Conservation (phyloP, 2,888 invertebrate species). For the Diplazon laetatorius region DNA sequence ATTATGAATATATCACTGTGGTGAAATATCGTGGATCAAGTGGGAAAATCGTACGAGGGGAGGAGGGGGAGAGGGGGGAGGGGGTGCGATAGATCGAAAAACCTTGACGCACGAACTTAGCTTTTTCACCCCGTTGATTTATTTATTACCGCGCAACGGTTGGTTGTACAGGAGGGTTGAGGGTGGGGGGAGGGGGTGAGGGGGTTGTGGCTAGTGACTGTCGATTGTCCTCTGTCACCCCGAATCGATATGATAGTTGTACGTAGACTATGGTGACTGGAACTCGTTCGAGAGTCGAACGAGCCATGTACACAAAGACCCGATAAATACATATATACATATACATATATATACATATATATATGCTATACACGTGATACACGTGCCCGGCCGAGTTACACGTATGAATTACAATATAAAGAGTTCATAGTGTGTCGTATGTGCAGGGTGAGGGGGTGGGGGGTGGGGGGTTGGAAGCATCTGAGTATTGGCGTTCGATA, state of each 20-base stretch:
- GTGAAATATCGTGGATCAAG: constrained; percentile 36
- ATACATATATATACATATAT: too few relatives aligned
- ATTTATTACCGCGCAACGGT: constrained; percentile 70
- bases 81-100: constrained; percentile 73
- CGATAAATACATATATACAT: too few relatives aligned
- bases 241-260: constrained; percentile 73
- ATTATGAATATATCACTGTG: background rate
- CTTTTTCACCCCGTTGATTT: constrained; percentile 74
- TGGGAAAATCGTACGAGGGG: constrained; percentile 41
- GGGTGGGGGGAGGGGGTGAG: too few relatives aligned
- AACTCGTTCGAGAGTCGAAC: constrained; percentile 40
- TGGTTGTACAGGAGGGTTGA: too few relatives aligned
- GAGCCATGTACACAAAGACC: constrained; percentile 25
- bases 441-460: constrained; percentile 4
- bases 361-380: constrained; percentile 42
- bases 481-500: constrained; percentile 72
- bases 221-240: constrained; percentile 73
- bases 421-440: constrained; percentile 8
- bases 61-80: too few relatives aligned
- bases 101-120: constrained; percentile 74
- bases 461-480: constrained; percentile 60
- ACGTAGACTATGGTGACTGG: constrained; percentile 8
- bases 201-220: constrained; percentile 71
- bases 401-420: constrained; percentile 42
- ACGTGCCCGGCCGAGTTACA: constrained; percentile 39